Percentiles rank a stretch among this genome's conserved stretches.
These are phyloP conservation scores for Macrobrachium rosenbergii DNA, from an alignment of 1,140 invertebrate species.

Conservation along the genomic window DNA sequence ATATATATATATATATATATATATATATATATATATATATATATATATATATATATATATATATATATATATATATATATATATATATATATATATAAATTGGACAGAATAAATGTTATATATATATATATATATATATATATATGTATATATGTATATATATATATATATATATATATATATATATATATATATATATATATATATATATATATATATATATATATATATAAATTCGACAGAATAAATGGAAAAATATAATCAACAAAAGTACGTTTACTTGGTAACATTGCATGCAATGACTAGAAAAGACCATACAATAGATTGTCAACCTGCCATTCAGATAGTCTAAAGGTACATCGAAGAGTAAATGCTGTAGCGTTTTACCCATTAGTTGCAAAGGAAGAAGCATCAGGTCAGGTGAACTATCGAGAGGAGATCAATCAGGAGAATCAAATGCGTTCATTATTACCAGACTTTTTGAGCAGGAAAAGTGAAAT, in stretches of 20 bases:
- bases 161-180: conserved; percentile 40
- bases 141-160: conserved; percentile 23
- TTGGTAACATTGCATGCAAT: too few species aligned
- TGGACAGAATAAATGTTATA: background rate
- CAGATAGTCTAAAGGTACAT: too few species aligned
- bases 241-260: background rate
- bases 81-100: conserved; percentile 1
- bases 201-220: conserved; percentile 23
- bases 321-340: too few species aligned
- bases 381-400: too few species aligned
- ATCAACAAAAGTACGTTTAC: too few species aligned
- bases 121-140: conserved; percentile 30
- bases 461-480: too few species aligned
- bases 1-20: too few species aligned
- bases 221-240: conserved; percentile 20
- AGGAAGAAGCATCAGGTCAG: too few species aligned
- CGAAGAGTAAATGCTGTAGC: too few species aligned
- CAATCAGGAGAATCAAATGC: too few species aligned
- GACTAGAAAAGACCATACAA: too few species aligned
- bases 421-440: too few species aligned
- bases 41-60: background rate
- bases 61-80: conserved; percentile 19
- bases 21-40: background rate
- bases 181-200: conserved; percentile 42
- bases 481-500: background rate